phyloP scores from a whole-genome alignment of 2,797 vertebrate genomes.

The Sebastes glaucus region DNA sequence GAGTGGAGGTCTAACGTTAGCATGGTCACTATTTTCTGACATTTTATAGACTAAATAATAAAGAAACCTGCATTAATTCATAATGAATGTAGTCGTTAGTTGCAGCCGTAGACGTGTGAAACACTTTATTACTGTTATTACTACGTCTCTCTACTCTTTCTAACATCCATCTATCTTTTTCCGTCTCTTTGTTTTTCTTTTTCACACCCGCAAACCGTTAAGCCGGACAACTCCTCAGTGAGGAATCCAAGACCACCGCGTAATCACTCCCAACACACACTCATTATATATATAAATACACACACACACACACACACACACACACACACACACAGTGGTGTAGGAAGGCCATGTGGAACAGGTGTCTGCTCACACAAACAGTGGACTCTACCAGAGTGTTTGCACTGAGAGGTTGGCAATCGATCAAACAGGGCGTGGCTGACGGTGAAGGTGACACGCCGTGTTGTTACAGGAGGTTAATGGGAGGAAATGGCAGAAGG shows the following conservation, averaged over 20 bases:
- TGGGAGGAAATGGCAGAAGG: slow-evolving; percentile 59
- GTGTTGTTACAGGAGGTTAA: slow-evolving; percentile 39
- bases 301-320: not conserved
- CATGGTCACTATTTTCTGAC: not conserved
- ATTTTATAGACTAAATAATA: rapidly evolving
- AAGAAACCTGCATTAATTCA: rapidly evolving
- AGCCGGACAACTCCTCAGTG: not conserved
- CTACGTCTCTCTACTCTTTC: not conserved
- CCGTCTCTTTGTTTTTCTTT: slow-evolving; percentile 25
- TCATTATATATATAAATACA: not conserved
- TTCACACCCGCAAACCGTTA: slow-evolving; percentile 4
- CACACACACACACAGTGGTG: not conserved
- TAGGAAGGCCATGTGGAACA: slow-evolving; percentile 17
- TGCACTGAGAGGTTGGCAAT: slow-evolving; percentile 48
- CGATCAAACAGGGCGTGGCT: slow-evolving; percentile 52
- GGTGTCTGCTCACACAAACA: slow-evolving; percentile 44
- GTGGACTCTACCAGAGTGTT: slow-evolving; percentile 38
- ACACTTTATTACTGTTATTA: not conserved
- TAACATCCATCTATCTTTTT: slow-evolving; percentile 13
- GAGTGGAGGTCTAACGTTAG: too few species aligned
- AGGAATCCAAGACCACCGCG: slow-evolving; percentile 5
- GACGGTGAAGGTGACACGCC: not conserved
- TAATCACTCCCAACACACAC: slow-evolving; percentile 3
- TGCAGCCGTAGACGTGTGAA: not conserved
- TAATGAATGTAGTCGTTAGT: not conserved